A percentile compares a stretch with the other conserved stretches of the same genome.
Conservation (phyloP, 2,888 invertebrate species). For the Acronicta aceris region DNA sequence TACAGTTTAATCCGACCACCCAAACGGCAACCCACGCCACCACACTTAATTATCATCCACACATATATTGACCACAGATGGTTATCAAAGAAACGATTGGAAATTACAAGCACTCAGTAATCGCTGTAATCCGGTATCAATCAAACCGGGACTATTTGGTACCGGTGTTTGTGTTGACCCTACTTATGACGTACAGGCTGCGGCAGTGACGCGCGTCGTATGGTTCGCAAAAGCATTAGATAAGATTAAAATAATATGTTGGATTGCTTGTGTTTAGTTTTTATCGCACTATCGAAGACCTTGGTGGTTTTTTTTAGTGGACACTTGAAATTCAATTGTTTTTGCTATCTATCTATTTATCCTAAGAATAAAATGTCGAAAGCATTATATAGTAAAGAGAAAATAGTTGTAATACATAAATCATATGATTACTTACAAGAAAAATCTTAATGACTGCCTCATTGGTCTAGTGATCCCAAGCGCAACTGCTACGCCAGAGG, state of each 20-base stretch:
- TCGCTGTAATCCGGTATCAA: constrained; percentile 75
- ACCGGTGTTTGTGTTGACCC: constrained; percentile 70
- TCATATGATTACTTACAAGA: too few species aligned
- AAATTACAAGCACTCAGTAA: constrained; percentile 72
- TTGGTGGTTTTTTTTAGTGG: not conserved
- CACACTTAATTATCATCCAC: constrained; percentile 62
- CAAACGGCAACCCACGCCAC: constrained; percentile 51
- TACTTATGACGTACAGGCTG: constrained; percentile 60
- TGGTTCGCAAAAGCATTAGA: constrained; percentile 52
- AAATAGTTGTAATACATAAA: too few species aligned
- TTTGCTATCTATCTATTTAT: too few species aligned
- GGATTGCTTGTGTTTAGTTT: constrained; percentile 13
- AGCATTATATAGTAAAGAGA: too few species aligned
- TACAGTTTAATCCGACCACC: constrained; percentile 61
- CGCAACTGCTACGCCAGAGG: too few species aligned
- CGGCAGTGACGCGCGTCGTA: constrained; percentile 52
- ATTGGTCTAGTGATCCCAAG: too few species aligned
- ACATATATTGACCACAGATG: constrained; percentile 65
- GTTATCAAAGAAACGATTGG: constrained; percentile 65
- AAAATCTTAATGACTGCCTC: too few species aligned
- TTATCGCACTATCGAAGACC: not conserved
- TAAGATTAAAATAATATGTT: constrained; percentile 13
- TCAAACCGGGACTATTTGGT: constrained; percentile 64
- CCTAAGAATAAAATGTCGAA: too few species aligned
- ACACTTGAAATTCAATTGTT: not conserved